phyloP scores from a whole-genome alignment of 1,140 invertebrate species.

The Caligus rogercresseyi region DNA sequence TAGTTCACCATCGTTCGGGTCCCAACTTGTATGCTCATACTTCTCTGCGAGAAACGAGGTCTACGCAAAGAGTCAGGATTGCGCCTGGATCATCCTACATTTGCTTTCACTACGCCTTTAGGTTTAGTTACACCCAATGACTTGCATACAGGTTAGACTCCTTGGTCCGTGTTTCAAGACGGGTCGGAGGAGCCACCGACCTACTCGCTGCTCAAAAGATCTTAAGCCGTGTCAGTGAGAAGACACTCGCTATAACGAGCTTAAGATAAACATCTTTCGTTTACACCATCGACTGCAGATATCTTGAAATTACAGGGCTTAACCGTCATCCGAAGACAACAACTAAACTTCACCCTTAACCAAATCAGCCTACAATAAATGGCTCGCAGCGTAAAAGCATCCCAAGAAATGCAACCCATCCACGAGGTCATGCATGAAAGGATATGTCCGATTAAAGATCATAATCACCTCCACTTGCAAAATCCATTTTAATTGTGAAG shows the following conservation, averaged over 20 bases:
- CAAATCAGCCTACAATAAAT: no score
- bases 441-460: no score
- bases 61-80: slow-evolving; percentile 7
- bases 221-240: slow-evolving; percentile 3
- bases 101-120: slow-evolving; percentile 48
- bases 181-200: slow-evolving; percentile 48
- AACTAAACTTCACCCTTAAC: no score
- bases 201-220: slow-evolving; percentile 4
- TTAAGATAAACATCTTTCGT: no score
- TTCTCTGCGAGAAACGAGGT: slow-evolving; percentile 33
- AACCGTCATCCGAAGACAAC: no score
- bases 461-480: no score
- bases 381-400: no score
- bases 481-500: no score
- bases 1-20: slow-evolving; percentile 84
- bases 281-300: no score
- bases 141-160: slow-evolving; percentile 67
- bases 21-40: slow-evolving; percentile 50
- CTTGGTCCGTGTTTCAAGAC: slow-evolving; percentile 89
- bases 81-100: slow-evolving; percentile 23
- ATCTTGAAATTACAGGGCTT: no score
- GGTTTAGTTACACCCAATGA: slow-evolving; percentile 44
- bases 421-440: no score
- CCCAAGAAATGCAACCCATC: no score
- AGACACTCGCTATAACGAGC: slow-evolving; percentile 16